Base-by-base conservation (phyloP, 2,888 invertebrate genomes). In the Drosophila paranaensis region DNA sequence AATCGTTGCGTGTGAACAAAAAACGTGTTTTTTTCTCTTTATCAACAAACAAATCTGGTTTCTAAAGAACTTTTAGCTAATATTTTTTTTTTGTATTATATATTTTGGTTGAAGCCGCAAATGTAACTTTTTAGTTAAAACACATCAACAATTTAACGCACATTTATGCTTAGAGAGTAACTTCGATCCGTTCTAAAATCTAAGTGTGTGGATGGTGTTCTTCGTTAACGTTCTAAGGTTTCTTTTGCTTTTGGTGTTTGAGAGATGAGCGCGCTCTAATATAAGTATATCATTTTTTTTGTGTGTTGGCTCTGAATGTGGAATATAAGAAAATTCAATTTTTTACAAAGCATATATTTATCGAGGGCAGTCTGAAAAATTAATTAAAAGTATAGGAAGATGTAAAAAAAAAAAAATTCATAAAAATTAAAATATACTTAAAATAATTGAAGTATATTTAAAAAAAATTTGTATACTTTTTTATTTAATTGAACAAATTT, bases 51-150 rank as follows among this genome's bases (percentile, higher is more conserved):
- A 39, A 57, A 74, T 63, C 27, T 37, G 25, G 46, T 75, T 13
- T 64, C 66, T 80, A 74, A 67, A 71, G 71, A 86, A 76, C 61
- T 58, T 65, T 62, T 67, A 57, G 65, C 72, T 73, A 80, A 70
- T 68, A 56, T 57, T n/a, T 27, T 27, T 27, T 68, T 54, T 57
- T 71, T 67, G 9, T 62, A 51, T 77, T 66, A 81, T 63, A 40
- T 67, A 8, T 37, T 67, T 37, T 62, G 69, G 48, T 74, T 88
- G 87, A 91, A 88, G 88, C 88, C 87, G 81, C 73, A 81, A 77
- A 73, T 77, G 80, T 86, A 89, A 88, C 77, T 70, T 54, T 79
- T 81, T 66, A 61, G 65, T 76, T 70, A 66, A 53, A 53, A 54
- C 65, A 55, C 50, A 68, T 70, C 77, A 77, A 77, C 79, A 81